phyloP scores from a whole-genome alignment of 2,797 vertebrate species.

The Orientallactaga sibirica region DNA sequence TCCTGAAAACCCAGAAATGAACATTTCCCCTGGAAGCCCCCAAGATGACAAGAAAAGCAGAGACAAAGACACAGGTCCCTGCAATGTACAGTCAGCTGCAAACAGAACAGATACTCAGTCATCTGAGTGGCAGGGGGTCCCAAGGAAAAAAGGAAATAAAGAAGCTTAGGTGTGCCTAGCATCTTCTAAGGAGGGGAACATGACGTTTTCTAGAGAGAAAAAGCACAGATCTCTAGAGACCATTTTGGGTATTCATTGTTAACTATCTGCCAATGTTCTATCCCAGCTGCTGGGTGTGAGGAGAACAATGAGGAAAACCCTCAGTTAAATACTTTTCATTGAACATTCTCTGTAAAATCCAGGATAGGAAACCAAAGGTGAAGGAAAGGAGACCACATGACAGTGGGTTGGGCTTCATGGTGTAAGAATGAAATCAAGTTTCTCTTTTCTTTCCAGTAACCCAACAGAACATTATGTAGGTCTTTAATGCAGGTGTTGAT shows the following conservation, averaged over 20 bases:
- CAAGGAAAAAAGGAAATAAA: not conserved
- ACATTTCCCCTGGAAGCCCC: not conserved
- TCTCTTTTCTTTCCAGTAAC: constrained; percentile 7
- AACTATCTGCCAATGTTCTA: constrained; percentile 38
- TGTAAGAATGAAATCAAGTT: not conserved
- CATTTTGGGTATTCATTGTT: not conserved
- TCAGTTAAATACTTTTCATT: constrained; percentile 12
- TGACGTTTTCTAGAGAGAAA: not conserved
- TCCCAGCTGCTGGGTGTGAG: not conserved
- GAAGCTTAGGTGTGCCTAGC: not conserved
- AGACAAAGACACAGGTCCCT: not conserved
- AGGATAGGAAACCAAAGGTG: constrained; percentile 38
- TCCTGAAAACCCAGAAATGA: not conserved
- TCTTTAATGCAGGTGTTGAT: constrained; percentile 51
- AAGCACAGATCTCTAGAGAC: not conserved
- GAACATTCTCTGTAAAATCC: not conserved
- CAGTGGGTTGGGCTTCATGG: not conserved
- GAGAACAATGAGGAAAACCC: constrained; percentile 21
- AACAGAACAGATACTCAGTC: not conserved
- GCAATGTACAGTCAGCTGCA: not conserved
- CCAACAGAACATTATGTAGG: not conserved
- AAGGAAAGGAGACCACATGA: constrained; percentile 23
- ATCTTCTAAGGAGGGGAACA: not conserved
- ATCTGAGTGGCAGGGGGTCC: not conserved
- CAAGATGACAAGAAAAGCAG: not conserved